Percentiles rank a stretch among this genome's conserved stretches.
Evolutionary conservation across 2,797 vertebrate species (phyloP).

Genomic region (Peromyscus aztecus): DNA sequence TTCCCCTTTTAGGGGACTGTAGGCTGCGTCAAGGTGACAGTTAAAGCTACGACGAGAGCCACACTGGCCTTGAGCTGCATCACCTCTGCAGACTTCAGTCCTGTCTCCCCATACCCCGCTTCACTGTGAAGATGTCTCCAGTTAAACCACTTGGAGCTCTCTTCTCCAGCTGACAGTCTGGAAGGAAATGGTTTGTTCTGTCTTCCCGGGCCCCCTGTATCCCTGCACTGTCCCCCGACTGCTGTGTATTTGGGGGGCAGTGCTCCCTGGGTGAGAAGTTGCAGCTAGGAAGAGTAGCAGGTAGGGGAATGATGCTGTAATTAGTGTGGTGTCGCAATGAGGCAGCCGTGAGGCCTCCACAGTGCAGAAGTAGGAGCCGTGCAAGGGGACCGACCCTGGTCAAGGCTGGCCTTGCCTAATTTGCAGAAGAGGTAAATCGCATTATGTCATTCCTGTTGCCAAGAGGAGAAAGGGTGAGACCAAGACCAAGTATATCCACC

Average conservation of each 20-base stretch:
- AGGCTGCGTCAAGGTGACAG: not conserved
- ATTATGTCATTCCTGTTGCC: not conserved
- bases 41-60: too few species aligned
- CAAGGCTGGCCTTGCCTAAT: slow-evolving; percentile 40
- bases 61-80: not conserved
- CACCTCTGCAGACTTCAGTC: not conserved
- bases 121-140: slow-evolving; percentile 18
- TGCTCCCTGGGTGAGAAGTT: not conserved
- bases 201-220: not conserved
- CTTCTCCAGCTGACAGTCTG: not conserved
- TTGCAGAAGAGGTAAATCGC: slow-evolving; percentile 12
- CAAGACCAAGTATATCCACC: slow-evolving; percentile 12
- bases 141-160: not conserved
- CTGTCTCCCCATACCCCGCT: not conserved
- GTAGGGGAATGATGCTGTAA: not conserved
- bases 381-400: not conserved
- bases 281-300: not conserved
- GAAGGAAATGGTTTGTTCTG: not conserved
- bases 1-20: not conserved
- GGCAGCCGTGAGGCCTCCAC: not conserved
- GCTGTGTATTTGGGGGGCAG: too few species aligned
- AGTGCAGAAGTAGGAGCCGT: not conserved
- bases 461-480: not conserved
- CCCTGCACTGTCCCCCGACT: too few species aligned
- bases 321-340: not conserved